Evolutionary conservation across 2,113 vertebrate species (phyloP), one percentile per base, ranked within the genome.

Genomic region (Lucifuga dentata): DNA sequence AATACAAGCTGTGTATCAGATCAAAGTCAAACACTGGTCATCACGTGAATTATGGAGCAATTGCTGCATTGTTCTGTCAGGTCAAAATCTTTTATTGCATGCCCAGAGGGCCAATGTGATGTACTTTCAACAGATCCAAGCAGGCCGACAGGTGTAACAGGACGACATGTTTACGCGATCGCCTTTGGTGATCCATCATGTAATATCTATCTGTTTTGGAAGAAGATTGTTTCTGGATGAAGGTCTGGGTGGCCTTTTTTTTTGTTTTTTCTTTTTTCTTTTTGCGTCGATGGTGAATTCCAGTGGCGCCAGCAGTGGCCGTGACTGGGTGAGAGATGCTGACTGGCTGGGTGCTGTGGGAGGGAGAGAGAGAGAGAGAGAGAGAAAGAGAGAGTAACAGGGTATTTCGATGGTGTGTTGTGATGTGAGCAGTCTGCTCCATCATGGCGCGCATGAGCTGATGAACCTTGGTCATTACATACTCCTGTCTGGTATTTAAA

Each of bases 361-460:
- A 66, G 61, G 68, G 65, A 66, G 55, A 11, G 15, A 48, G 39
- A 41, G 57, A 17, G 61, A 71, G 65, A 66, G 55, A 11, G 15
- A 48, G 39, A 41, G 57, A 17, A 43, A 13, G 45, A 11, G 11
- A 45, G 40, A 73, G 62, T 33, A 62, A 35, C 63, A 17, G 74
- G 63, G 33, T 36, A 29, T 61, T 50, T 67, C 53, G 55, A 0
- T 68, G 68, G 10, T 46, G 77, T 88, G 87, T 78, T 88, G 86
- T 84, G 88, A 89, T 87, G 82, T 73, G 86, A 86, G 85, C 81
- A 44, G 77, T 46, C 71, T 71, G 82, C 79, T 88, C 82, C 83
- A 91, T 90, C 78, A 91, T 91, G 90, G 90, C 90, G 88, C 84
- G 53, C 82, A 36, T 62, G 84, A 84, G 84, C 80, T 80, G 68